phyloP scores from a whole-genome alignment of 2,113 vertebrate species.

The Hydropotes inermis region DNA sequence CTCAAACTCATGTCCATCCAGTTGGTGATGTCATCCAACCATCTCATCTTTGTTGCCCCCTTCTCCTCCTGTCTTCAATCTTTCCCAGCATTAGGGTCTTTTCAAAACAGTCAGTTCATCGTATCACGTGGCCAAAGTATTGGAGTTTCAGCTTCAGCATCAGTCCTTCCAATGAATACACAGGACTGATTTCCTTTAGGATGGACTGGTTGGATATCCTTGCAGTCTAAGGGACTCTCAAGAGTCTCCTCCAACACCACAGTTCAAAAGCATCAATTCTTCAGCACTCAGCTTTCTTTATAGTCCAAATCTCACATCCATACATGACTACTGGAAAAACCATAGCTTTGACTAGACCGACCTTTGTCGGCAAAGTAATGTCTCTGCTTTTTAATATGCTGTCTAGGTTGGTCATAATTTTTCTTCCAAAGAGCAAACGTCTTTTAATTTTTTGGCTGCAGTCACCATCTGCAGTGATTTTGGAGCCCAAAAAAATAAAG shows the following conservation, averaged over 20 bases:
- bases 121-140: background rate
- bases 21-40: background rate
- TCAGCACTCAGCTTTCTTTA: background rate
- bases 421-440: background rate
- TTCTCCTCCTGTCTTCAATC: background rate
- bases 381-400: background rate
- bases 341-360: background rate
- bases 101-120: background rate
- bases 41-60: background rate
- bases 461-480: background rate
- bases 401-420: background rate
- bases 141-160: background rate
- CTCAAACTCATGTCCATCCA: background rate
- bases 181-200: background rate
- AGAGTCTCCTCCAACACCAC: background rate
- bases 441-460: background rate
- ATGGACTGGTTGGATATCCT: background rate
- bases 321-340: background rate
- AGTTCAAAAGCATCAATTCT: background rate
- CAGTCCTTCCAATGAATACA: background rate
- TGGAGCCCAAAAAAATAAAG: background rate
- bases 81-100: background rate
- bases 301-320: background rate
- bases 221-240: background rate
- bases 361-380: background rate